Percentiles rank a stretch among this genome's conserved stretches.
phyloP scores from a whole-genome alignment of 2,888 invertebrate species.

The Microchrysa polita region DNA sequence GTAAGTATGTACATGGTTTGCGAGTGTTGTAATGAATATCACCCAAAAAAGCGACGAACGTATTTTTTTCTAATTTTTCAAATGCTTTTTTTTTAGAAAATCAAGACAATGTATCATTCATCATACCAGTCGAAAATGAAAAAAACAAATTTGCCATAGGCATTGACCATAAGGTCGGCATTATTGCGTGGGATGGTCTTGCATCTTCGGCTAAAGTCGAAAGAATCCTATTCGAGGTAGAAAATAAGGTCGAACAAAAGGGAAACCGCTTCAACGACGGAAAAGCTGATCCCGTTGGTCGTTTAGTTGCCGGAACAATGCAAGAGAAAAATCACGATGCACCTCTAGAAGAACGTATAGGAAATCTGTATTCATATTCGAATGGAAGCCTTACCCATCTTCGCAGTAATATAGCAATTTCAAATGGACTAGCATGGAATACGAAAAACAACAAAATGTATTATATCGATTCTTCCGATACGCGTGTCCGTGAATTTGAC shows the following conservation, averaged over 20 bases:
- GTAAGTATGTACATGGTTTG: too few relatives aligned
- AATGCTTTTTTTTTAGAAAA: constrained; percentile 67
- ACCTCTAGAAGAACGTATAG: constrained; percentile 59
- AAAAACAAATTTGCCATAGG: constrained; percentile 72
- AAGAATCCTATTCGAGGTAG: constrained; percentile 69
- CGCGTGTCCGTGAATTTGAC: constrained; percentile 76
- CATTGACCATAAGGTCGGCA: constrained; percentile 68
- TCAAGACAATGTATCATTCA: constrained; percentile 65
- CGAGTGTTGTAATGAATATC: too few relatives aligned
- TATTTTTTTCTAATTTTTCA: too few relatives aligned
- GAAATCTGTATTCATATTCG: constrained; percentile 60
- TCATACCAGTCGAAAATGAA: constrained; percentile 72
- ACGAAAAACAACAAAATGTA: constrained; percentile 73
- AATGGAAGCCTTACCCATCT: constrained; percentile 53
- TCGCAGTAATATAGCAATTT: constrained; percentile 67
- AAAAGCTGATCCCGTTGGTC: constrained; percentile 78
- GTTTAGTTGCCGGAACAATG: constrained; percentile 76
- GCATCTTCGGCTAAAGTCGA: constrained; percentile 66
- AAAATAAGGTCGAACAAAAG: constrained; percentile 67
- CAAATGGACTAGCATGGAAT: constrained; percentile 85
- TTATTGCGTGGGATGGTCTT: constrained; percentile 73
- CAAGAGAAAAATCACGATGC: constrained; percentile 57
- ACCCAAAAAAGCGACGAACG: too few relatives aligned
- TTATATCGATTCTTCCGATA: constrained; percentile 77
- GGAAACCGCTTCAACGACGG: constrained; percentile 80